A percentile compares a stretch with the other conserved stretches of the same genome.
These are phyloP conservation scores for Hyphantria cunea DNA, from an alignment of 1,140 invertebrate species.

Conservation along the genomic window DNA sequence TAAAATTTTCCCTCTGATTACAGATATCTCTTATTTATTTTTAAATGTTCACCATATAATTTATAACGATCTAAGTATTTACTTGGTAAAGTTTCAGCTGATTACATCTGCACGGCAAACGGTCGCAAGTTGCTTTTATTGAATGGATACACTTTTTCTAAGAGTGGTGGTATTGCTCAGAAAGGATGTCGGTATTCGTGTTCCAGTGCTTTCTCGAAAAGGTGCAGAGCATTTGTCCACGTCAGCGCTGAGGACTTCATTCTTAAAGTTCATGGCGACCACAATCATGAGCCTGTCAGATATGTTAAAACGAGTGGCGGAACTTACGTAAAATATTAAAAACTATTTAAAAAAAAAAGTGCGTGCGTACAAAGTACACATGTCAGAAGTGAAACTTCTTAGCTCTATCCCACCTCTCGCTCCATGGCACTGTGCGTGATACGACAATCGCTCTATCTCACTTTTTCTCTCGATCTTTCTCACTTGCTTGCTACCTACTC, in stretches of 20 bases:
- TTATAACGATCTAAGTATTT: not conserved
- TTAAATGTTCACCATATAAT: no score
- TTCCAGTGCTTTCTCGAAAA: constrained; percentile 32
- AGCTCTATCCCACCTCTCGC: no score
- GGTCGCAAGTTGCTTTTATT: constrained; percentile 43
- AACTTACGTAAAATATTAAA: not conserved
- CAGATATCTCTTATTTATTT: no score
- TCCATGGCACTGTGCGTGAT: no score
- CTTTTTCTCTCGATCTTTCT: no score
- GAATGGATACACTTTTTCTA: constrained; percentile 46
- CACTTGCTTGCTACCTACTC: no score
- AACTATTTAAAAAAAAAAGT: no score
- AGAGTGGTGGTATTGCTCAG: constrained; percentile 31
- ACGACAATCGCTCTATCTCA: no score
- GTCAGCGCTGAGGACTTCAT: constrained; percentile 37
- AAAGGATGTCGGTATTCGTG: constrained; percentile 49
- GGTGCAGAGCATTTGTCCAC: constrained; percentile 46
- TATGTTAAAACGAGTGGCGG: constrained; percentile 33
- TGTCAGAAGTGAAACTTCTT: no score
- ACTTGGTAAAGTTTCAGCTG: constrained; percentile 39
- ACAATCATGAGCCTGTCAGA: constrained; percentile 43
- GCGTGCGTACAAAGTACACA: no score
- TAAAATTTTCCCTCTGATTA: no score
- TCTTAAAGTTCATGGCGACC: constrained; percentile 14
- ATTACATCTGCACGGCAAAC: constrained; percentile 41